These are phyloP conservation scores for Drosophila pallidifrons DNA, from an alignment of 1,140 invertebrate species.

Conservation along the genomic window DNA sequence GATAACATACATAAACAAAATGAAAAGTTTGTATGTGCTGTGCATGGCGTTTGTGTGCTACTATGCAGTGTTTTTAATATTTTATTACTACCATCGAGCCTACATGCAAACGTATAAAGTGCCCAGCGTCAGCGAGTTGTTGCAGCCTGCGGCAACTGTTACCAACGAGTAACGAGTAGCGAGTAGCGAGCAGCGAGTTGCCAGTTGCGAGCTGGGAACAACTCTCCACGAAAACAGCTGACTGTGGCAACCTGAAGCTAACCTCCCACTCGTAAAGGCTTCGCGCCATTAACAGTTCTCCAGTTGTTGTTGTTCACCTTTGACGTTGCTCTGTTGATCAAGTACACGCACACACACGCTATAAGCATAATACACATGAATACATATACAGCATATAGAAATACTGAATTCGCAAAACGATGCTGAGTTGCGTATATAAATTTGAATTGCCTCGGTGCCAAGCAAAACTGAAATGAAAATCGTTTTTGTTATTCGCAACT, in stretches of 20 bases:
- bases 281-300: conserved; percentile 70
- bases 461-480: conserved; percentile 61
- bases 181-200: conserved; percentile 3
- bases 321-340: conserved; percentile 57
- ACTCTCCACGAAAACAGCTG: conserved; percentile 45
- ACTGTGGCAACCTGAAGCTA: conserved; percentile 47
- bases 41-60: conserved; percentile 64
- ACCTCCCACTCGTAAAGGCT: conserved; percentile 58
- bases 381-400: conserved; percentile 35
- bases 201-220: background rate
- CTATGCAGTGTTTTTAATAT: conserved; percentile 73
- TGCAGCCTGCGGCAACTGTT: background rate
- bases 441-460: conserved; percentile 54
- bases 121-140: conserved; percentile 12
- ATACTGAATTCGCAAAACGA: conserved; percentile 35
- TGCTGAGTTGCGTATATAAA: conserved; percentile 57
- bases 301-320: conserved; percentile 44
- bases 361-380: conserved; percentile 2
- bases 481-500: conserved; percentile 55
- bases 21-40: conserved; percentile 69
- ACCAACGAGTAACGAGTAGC: conserved; percentile 2
- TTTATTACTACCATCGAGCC: conserved; percentile 76
- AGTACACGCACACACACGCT: conserved; percentile 7
- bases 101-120: conserved; percentile 46
- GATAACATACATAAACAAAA: conserved; percentile 33